A percentile compares a stretch with the other conserved stretches of the same genome.
These are phyloP conservation scores for Saiga tatarica DNA, from an alignment of 2,113 vertebrate species.

Conservation along the genomic window DNA sequence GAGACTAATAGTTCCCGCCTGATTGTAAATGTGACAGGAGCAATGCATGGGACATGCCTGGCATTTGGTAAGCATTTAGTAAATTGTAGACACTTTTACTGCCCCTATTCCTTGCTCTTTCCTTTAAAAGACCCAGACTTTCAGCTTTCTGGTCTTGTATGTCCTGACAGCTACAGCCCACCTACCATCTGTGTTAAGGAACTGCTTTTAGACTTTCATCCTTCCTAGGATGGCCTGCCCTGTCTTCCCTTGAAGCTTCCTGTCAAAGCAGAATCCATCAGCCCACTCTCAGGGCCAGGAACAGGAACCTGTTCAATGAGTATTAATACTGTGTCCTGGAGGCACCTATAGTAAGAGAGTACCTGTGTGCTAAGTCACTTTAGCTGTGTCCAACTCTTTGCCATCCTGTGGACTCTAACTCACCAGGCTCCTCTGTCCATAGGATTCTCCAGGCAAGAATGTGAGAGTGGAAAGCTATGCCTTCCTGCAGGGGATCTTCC, in stretches of 20 bases:
- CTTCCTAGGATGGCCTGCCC: not conserved
- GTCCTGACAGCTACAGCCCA: too few relatives aligned
- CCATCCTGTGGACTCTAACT: not conserved
- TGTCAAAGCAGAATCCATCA: not conserved
- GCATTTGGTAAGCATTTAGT: not conserved
- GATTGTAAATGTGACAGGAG: not conserved
- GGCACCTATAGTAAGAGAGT: not conserved
- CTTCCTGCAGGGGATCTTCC: not conserved
- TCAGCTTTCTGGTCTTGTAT: not conserved
- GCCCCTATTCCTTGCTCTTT: not conserved
- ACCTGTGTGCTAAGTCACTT: not conserved
- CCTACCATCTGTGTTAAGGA: not conserved
- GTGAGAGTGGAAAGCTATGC: not conserved
- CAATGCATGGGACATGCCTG: not conserved
- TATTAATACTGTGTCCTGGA: not conserved
- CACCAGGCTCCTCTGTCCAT: not conserved
- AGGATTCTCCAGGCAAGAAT: not conserved
- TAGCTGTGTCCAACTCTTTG: not conserved
- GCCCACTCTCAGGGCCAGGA: not conserved
- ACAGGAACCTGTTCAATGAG: not conserved
- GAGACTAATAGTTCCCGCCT: not conserved
- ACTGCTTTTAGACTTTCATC: not conserved
- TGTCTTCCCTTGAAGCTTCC: not conserved
- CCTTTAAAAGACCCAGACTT: not conserved
- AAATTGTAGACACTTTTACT: not conserved